Evolutionary conservation across 2,888 invertebrate genomes (phyloP), one percentile per base, ranked within the genome.

Genomic region (Auanema sp.): DNA sequence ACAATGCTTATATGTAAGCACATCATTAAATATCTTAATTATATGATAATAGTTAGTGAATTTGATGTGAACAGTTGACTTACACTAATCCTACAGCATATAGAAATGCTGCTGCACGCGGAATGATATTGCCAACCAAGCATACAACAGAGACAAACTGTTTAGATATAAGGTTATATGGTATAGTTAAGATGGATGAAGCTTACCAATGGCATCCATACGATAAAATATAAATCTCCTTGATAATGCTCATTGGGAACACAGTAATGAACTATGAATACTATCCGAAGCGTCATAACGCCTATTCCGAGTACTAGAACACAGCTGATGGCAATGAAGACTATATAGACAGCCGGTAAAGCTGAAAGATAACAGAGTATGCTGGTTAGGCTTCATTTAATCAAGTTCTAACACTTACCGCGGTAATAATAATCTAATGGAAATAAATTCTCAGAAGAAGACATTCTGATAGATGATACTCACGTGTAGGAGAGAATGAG

Each of bases 161-260:
- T 47, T 23, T 6, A 1, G 23, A 47, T 47, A 1, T 47, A 12
- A 40, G 8, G 3, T 33, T 33, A 33, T 33, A 33, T 33, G 33
- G 8, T 33, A 33, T 33, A 23, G 24, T 21, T n/a, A 52, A n/a
- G n/a, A n/a, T n/a, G n/a, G n/a, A n/a, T n/a, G n/a, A n/a, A 33
- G n/a, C 64, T 47, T 21, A 64, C 64, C 21, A 64, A 23, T 25
- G 64, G 64, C 49, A 64, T 64, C 57, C 58, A 59, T 18, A 59
- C 55, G 24, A 64, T 64, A 25, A 64, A 64, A 41, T 59, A 64
- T 12, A 64, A 33, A 59, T 64, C 64, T 21, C 64, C 57, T 33
- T 59, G 58, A 41, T 57, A 58, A 40, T 54, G 52, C 24, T 64
- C 64, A 23, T 59, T 64, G 1, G 53, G 53, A 5, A 64, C 64